Evolutionary conservation across 2,888 invertebrate genomes (phyloP).

Genomic region (Dasysyrphus tricinctus): DNA sequence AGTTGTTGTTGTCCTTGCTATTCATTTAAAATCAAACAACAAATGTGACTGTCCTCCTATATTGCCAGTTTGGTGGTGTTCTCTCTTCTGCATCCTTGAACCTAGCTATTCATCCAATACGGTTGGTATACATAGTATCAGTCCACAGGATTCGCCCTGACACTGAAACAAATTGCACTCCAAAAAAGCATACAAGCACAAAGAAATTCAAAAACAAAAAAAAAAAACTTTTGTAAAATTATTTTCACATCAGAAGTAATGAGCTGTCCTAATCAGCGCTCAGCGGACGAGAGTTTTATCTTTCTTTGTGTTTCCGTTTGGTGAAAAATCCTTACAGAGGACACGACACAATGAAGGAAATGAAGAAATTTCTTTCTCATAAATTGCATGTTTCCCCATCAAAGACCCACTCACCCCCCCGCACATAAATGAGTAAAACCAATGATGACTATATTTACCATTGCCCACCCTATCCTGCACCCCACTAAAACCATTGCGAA

Average conservation of each 20-base stretch:
- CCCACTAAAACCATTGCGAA: background rate
- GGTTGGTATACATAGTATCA: background rate
- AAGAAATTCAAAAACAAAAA: background rate
- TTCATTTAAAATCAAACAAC: conserved; percentile 46
- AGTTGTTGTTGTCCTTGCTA: conserved; percentile 62
- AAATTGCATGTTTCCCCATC: conserved; percentile 50
- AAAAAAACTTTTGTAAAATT: conserved; percentile 37
- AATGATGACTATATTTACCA: conserved; percentile 45
- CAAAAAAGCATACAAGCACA: conserved; percentile 21
- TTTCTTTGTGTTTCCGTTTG: conserved; percentile 39
- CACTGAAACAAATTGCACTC: conserved; percentile 67
- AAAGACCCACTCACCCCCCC: background rate
- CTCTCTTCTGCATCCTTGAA: conserved; percentile 35
- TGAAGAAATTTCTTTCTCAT: conserved; percentile 52
- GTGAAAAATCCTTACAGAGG: conserved; percentile 40
- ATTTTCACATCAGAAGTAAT: conserved; percentile 69
- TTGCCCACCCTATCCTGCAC: too few relatives aligned
- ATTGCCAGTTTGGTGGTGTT: background rate
- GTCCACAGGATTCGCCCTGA: conserved; percentile 42
- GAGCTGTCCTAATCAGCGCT: conserved; percentile 72
- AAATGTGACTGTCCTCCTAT: conserved; percentile 1
- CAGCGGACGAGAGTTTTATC: conserved; percentile 15
- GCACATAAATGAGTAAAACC: conserved; percentile 15
- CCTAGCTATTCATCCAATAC: conserved; percentile 15
- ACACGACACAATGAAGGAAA: conserved; percentile 54